Conservation (phyloP, 1,140 invertebrate genomes). For the Nebria ingens region DNA sequence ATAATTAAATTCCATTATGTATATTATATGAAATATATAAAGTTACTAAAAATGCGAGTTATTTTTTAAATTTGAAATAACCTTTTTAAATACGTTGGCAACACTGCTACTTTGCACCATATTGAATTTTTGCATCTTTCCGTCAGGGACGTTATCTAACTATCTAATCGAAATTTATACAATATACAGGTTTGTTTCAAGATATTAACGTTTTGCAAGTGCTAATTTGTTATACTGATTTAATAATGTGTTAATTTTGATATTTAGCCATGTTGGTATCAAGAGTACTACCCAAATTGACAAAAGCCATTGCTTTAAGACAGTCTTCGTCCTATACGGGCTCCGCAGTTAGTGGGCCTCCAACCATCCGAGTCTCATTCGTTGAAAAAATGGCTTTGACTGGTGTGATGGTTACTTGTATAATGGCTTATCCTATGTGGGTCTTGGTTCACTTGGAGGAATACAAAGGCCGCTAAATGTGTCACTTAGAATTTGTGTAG, state of each 20-base stretch:
- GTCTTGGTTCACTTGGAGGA: slow-evolving; percentile 24
- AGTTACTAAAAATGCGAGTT: neutral
- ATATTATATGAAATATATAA: neutral
- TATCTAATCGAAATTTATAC: neutral
- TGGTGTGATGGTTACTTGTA: slow-evolving; percentile 15
- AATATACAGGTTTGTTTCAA: neutral
- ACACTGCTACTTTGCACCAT: neutral
- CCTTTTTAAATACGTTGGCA: no score
- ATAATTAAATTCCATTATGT: neutral
- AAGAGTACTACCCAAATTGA: slow-evolving; percentile 7
- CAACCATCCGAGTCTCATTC: slow-evolving; percentile 20
- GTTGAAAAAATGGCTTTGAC: slow-evolving; percentile 24
- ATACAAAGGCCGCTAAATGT: slow-evolving; percentile 15
- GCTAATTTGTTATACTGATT: neutral
- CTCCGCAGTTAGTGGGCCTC: slow-evolving; percentile 20
- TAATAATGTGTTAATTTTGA: neutral
- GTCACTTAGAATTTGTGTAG: neutral
- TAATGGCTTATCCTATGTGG: slow-evolving; percentile 19
- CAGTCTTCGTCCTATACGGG: neutral
- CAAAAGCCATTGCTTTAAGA: slow-evolving; percentile 1
- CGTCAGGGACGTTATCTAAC: neutral
- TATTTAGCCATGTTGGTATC: slow-evolving; percentile 12
- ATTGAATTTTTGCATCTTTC: neutral
- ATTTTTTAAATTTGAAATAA: no score
- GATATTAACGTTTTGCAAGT: neutral